Evolutionary conservation across 2,888 invertebrate species (phyloP), one percentile per base, ranked within the genome.

Genomic region (Drosophila borealis): DNA sequence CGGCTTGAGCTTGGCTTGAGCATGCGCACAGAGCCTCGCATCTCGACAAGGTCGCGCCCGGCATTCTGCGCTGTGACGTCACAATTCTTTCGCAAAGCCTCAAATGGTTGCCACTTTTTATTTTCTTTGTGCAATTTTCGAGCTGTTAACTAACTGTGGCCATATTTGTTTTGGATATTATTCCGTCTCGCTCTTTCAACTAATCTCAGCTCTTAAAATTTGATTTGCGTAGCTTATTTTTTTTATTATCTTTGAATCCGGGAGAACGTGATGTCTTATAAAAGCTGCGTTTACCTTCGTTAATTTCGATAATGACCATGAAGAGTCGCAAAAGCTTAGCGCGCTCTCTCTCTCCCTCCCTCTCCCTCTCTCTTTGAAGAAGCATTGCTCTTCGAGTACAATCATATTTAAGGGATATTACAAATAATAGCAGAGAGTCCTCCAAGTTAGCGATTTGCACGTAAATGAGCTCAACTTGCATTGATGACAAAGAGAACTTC

Each of bases 1-100:
- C 25, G 11, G 2, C 21, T 44, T 13, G 17, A 59, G 68, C 53
- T 39, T 19, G 44, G 42, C 68, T 68, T 53, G 10, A 3, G 25
- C 37, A 57, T 48, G 39, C 33, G 39, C 19, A 19, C 10, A 33
- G 2, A 3, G 44, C 34, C 4, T 8, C 10, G 10, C 19, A 39
- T 8, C 9, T 8, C 3, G 4, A 14, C 1, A 36, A 34, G 41
- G 14, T 21, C 6, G n/a, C 33, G 10, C 13, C 13, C 29, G 6
- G 10, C 11, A 33, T 0, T 9, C 11, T 10, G 11, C 41, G 8
- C 34, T 21, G 8, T 50, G 41, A 46, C 60, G 41, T 60, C 51
- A 70, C 9, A n/a, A 3, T 1, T 42, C 1, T 13, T 36, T 36
- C 25, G 25, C 25, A 25, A 25, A 25, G 25, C 25, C 25, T 1